phyloP scores from a whole-genome alignment of 2,888 invertebrate genomes.

The Andrena haemorrhoa region DNA sequence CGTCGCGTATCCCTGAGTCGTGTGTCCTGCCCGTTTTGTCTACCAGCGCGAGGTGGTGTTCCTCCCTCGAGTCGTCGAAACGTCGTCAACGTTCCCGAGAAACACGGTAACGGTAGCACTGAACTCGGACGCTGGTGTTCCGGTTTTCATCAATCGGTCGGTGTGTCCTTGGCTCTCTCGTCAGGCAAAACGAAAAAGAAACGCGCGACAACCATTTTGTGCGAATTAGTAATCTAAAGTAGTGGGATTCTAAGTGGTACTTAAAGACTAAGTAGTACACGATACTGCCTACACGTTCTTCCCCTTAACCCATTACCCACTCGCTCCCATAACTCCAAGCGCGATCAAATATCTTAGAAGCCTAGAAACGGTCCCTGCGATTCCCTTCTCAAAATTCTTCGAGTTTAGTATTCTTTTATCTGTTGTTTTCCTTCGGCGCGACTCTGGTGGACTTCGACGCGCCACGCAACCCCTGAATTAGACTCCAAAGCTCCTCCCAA shows the following conservation, averaged over 20 bases:
- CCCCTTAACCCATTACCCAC: no score
- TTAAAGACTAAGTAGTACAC: neutral
- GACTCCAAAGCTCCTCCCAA: neutral
- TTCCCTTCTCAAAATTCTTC: no score
- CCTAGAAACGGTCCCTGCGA: no score
- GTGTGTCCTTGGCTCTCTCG: slow-evolving; percentile 20
- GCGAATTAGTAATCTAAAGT: slow-evolving; percentile 17
- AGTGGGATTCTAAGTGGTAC: slow-evolving; percentile 21
- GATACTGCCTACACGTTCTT: neutral
- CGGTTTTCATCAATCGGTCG: slow-evolving; percentile 8
- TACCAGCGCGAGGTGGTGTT: slow-evolving; percentile 6
- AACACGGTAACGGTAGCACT: slow-evolving; percentile 42
- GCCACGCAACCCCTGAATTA: neutral
- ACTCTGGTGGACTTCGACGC: neutral
- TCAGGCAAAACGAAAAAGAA: neutral
- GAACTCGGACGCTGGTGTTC: neutral
- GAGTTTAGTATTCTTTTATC: no score
- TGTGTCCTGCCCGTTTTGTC: neutral
- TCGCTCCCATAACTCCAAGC: no score
- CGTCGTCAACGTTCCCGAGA: slow-evolving; percentile 11
- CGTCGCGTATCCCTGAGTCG: slow-evolving; percentile 14
- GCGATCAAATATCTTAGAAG: no score
- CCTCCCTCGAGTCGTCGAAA: neutral
- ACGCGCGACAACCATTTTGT: slow-evolving; percentile 1
- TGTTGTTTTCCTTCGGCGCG: neutral